These are phyloP conservation scores for Argyra leucocephala DNA, from an alignment of 2,888 invertebrate species.

Conservation along the genomic window DNA sequence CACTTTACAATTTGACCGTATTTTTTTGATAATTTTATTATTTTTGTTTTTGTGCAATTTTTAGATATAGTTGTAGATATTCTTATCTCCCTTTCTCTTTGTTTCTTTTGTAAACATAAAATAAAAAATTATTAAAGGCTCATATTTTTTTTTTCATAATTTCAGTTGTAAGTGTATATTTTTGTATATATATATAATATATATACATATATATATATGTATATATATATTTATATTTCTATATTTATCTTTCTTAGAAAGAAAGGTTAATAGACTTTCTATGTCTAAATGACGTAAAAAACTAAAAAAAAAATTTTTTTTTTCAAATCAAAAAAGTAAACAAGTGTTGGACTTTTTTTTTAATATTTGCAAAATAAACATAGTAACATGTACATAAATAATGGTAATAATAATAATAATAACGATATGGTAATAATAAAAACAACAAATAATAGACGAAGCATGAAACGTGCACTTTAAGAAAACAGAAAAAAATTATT, in stretches of 20 bases:
- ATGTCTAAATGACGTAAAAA: neutral
- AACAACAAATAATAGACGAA: slow-evolving; percentile 6
- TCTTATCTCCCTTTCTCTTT: neutral
- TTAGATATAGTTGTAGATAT: neutral
- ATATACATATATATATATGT: neutral
- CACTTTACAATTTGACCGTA: too few relatives aligned
- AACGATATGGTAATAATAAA: neutral
- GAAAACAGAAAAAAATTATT: neutral
- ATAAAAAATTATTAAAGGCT: slow-evolving; percentile 2
- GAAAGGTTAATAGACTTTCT: slow-evolving; percentile 1
- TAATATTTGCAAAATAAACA: neutral
- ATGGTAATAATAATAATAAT: neutral
- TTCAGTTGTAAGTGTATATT: too few relatives aligned
- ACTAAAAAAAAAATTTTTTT: neutral
- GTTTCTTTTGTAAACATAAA: neutral
- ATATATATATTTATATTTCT: too few relatives aligned
- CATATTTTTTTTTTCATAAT: neutral
- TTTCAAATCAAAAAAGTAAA: neutral
- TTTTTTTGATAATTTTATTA: too few relatives aligned
- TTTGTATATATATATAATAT: too few relatives aligned
- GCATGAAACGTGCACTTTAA: neutral
- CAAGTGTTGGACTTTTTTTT: too few relatives aligned
- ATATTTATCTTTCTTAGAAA: neutral
- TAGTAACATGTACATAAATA: neutral
- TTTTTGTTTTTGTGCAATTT: too few relatives aligned